Base-by-base conservation (phyloP, 2,888 invertebrate species). In the Noctua fimbriata region DNA sequence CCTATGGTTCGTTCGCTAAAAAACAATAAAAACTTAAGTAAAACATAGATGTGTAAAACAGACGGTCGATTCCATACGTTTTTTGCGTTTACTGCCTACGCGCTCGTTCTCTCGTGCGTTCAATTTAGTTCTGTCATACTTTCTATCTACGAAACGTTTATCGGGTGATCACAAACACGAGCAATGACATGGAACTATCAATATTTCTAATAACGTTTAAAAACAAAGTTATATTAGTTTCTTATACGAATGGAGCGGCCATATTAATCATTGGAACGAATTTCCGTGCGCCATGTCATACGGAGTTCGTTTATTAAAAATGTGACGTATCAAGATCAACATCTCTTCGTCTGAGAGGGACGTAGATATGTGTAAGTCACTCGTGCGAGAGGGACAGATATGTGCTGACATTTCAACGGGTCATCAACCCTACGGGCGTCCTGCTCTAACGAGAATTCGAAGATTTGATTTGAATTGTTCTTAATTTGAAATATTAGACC, bases 291-390 rank as follows among this genome's bases (percentile, higher is more conserved):
- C 95, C 96, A 94, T 96, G 96, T 96, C 96, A 96, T 96, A 96
- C 95, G 93, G 93, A 94, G 95, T 97, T 95, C 96, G 96, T 96
- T 97, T 97, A 96, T 97, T 96, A 97, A 97, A 97, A 97, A 96
- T 96, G 95, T 96, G 97, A 97, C 96, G 96, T 97, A 96, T 97
- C 96, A 96, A 97, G 97, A 97, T 97, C 97, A 96, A 96, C 96
- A 96, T 96, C 96, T 96, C 95, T 92, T 93, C 92, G 95, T 88
- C 87, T 86, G 93, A 96, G 93, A 87, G 94, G 92, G 95, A 96
- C 92, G 90, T 78, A 88, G 88, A 92, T 92, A 92, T 92, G 90
- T 88, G 87, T 88, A 88, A 88, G 87, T 88, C 81, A 87, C 65
- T 87, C 81, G 95, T 89, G 91, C 81, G 94, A 96, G 93, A 88